Evolutionary conservation across 2,888 invertebrate species (phyloP).

Genomic region (Caenorhabditis angaria): DNA sequence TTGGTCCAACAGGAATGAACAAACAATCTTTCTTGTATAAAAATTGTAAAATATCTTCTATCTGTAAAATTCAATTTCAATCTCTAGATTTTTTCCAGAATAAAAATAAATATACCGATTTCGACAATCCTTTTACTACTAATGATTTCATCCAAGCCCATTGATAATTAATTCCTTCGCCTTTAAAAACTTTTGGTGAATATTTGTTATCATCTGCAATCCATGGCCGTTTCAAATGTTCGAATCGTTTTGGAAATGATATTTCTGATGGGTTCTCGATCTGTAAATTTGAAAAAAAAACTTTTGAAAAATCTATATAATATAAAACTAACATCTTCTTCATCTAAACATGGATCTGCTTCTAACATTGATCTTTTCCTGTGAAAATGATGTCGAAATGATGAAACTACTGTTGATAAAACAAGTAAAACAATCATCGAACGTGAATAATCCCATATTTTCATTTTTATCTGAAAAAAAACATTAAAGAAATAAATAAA

Average conservation of each 20-base stretch:
- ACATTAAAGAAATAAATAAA: neutral
- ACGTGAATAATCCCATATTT: neutral
- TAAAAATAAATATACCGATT: slow-evolving; percentile 14
- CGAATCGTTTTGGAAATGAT: neutral
- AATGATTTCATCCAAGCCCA: slow-evolving; percentile 52
- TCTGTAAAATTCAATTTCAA: slow-evolving; percentile 10
- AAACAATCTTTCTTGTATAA: slow-evolving; percentile 18
- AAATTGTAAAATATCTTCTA: slow-evolving; percentile 26
- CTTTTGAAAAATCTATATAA: neutral
- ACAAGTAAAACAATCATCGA: neutral
- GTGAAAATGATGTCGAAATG: neutral
- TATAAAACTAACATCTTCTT: neutral
- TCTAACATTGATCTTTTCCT: slow-evolving; percentile 11
- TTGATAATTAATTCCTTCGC: slow-evolving; percentile 41
- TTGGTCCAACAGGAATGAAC: slow-evolving; percentile 33
- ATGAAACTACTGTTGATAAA: neutral
- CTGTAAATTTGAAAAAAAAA: neutral
- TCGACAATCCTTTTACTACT: slow-evolving; percentile 29
- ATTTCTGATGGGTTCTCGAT: neutral
- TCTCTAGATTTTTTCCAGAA: neutral
- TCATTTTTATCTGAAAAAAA: slow-evolving; percentile 2
- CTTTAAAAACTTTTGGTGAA: slow-evolving; percentile 16
- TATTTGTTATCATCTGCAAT: neutral
- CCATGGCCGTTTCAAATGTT: neutral
- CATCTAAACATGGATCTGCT: slow-evolving; percentile 11